Percentiles rank a stretch among this genome's conserved stretches.
phyloP scores from a whole-genome alignment of 2,888 invertebrate genomes.

The Fragum fragum region DNA sequence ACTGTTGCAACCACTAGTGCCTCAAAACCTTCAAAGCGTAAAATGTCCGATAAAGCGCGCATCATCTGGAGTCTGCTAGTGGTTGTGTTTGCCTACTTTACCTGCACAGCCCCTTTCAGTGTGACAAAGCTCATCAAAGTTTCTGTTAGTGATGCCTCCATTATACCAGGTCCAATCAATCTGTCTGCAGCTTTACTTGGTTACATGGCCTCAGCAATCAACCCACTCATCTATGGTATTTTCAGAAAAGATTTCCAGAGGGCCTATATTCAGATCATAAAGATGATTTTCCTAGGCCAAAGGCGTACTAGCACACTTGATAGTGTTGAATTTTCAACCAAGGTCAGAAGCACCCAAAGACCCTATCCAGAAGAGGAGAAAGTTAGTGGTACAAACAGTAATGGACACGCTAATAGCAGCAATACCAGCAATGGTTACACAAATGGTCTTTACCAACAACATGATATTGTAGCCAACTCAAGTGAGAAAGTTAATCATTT shows the following conservation, averaged over 20 bases:
- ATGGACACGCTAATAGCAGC: no score
- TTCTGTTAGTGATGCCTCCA: constrained; percentile 41
- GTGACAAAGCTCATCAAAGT: constrained; percentile 85
- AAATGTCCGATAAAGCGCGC: constrained; percentile 32
- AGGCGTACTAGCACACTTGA: not conserved
- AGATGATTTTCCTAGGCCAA: constrained; percentile 24
- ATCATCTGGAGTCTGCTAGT: constrained; percentile 81
- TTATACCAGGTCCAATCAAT: constrained; percentile 80
- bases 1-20: not conserved
- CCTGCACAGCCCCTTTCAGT: constrained; percentile 86
- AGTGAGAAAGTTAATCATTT: no score
- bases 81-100: constrained; percentile 83
- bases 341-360: not conserved
- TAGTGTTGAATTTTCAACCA: not conserved
- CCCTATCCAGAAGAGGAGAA: not conserved
- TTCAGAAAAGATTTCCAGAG: constrained; percentile 82
- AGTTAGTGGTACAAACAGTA: no score
- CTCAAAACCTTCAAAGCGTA: constrained; percentile 17
- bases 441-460: no score
- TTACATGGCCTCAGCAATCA: constrained; percentile 83
- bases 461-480: no score
- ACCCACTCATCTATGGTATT: constrained; percentile 86
- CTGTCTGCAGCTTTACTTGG: constrained; percentile 81
- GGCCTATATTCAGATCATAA: constrained; percentile 69
- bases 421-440: no score